Base-by-base conservation (phyloP, 2,797 vertebrate species). In the Squalus acanthias region DNA sequence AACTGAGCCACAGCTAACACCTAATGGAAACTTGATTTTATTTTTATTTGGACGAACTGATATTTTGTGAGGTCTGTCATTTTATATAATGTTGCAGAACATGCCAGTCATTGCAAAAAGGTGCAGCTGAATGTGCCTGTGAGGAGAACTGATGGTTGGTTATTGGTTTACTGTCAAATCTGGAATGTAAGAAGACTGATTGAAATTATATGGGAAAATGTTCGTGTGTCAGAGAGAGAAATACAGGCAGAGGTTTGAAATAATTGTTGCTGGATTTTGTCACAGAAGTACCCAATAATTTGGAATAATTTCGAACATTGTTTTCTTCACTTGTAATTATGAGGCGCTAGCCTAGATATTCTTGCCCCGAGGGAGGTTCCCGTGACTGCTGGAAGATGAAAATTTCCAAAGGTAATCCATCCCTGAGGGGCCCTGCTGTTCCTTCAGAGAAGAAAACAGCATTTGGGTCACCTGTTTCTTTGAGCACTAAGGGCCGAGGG, bases 291-390 rank as follows among this genome's bases (percentile, higher is more conserved):
- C 33, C 6, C 57, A 39, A 20, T 39, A 17, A 92, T n/a, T 39
- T 93, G 91, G 91, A 69, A 67, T 69, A 93, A 93, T 63, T 91
- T 60, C 15, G 13, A 91, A 33, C 57, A 65, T 91, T n/a, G 29
- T 39, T 93, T 93, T 69, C n/a, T 63, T 91, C 88, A 92, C 33
- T 92, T 65, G 57, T 65, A 92, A n/a, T 63, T 63, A 20, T 92
- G 39, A 65, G 50, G 85, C 53, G 0, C 8, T 87, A 33, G 53
- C 9, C 53, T 60, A 33, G 53, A 33, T 33, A 89, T 29, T n/a
- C 26, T 12, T 39, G n/a, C 76, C n/a, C 15, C 15, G 13, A 82
- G 50, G 24, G 10, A 60, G 53, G 39, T 10, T 63, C 60, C 60
- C 60, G 6, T 63, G 9, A 63, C 60, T 63, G 60, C 60, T 63